Conservation (phyloP, 2,888 invertebrate genomes). For the Meiosimyza platycephala region DNA sequence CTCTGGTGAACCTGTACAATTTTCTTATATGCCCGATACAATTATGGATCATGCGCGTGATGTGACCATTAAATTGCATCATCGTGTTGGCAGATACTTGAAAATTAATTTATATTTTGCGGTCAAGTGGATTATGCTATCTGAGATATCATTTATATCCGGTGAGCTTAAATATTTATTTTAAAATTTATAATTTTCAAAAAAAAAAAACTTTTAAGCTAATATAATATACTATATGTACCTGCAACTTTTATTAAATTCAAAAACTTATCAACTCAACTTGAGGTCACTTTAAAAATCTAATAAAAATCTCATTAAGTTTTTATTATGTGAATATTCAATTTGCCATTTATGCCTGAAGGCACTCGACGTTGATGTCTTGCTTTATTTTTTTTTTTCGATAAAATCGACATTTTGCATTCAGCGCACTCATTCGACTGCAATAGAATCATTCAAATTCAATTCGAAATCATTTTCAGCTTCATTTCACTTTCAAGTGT, state of each 20-base stretch:
- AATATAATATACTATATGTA: neutral
- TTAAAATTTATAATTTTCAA: slow-evolving; percentile 32
- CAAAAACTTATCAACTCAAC: no score
- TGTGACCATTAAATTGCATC: slow-evolving; percentile 82
- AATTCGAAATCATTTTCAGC: slow-evolving; percentile 56
- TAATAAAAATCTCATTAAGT: no score
- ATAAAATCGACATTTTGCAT: no score
- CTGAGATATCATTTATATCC: slow-evolving; percentile 85
- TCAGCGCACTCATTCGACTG: slow-evolving; percentile 20
- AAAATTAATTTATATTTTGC: slow-evolving; percentile 83
- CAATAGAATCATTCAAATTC: slow-evolving; percentile 47
- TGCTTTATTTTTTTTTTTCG: no score
- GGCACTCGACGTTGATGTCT: no score
- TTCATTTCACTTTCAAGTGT: slow-evolving; percentile 64
- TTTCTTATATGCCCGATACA: slow-evolving; percentile 80
- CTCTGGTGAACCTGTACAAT: slow-evolving; percentile 78
- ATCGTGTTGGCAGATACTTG: slow-evolving; percentile 79
- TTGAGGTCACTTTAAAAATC: no score
- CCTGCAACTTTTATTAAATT: no score
- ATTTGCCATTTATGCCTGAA: no score
- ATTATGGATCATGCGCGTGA: slow-evolving; percentile 82
- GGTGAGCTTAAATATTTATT: slow-evolving; percentile 69
- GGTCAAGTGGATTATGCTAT: slow-evolving; percentile 85
- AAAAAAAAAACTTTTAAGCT: slow-evolving; percentile 38
- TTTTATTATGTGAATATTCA: no score